These are phyloP conservation scores for Lasioglossum oenotherae DNA, from an alignment of 2,888 invertebrate species.

Conservation along the genomic window DNA sequence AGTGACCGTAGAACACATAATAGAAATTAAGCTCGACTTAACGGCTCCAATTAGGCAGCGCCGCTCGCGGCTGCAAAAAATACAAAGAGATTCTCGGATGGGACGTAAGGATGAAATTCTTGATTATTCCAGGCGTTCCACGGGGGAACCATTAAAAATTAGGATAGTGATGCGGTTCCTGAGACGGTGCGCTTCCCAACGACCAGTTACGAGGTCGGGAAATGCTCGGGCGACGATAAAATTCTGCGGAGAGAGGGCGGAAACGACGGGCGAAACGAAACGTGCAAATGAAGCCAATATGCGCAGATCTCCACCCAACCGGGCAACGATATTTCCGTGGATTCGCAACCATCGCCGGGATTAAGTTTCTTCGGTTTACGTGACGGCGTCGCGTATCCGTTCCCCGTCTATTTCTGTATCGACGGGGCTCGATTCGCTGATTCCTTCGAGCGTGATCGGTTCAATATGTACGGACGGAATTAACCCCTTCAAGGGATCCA, in stretches of 20 bases:
- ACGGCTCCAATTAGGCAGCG: constrained; percentile 16
- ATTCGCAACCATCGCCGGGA: constrained; percentile 74
- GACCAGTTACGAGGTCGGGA: constrained; percentile 26
- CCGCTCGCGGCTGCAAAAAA: not conserved
- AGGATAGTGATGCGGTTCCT: constrained; percentile 32
- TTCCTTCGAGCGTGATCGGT: constrained; percentile 31
- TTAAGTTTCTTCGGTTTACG: constrained; percentile 74
- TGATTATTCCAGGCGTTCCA: constrained; percentile 21
- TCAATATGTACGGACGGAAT: constrained; percentile 27
- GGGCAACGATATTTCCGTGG: constrained; percentile 78
- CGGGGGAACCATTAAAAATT: constrained; percentile 54
- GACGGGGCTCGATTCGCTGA: constrained; percentile 23
- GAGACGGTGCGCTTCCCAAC: constrained; percentile 26
- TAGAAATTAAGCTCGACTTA: constrained; percentile 15
- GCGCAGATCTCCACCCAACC: constrained; percentile 75
- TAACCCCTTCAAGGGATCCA: not conserved
- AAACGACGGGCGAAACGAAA: constrained; percentile 78
- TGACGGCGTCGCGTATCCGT: constrained; percentile 18
- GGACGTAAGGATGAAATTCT: not conserved
- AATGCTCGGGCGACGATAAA: constrained; percentile 70
- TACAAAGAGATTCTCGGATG: not conserved
- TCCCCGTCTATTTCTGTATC: constrained; percentile 29
- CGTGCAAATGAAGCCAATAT: constrained; percentile 84
- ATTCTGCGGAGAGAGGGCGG: constrained; percentile 55
- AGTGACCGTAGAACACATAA: not conserved